Evolutionary conservation across 2,888 invertebrate species (phyloP).

Genomic region (Peribatodes rhomboidaria): DNA sequence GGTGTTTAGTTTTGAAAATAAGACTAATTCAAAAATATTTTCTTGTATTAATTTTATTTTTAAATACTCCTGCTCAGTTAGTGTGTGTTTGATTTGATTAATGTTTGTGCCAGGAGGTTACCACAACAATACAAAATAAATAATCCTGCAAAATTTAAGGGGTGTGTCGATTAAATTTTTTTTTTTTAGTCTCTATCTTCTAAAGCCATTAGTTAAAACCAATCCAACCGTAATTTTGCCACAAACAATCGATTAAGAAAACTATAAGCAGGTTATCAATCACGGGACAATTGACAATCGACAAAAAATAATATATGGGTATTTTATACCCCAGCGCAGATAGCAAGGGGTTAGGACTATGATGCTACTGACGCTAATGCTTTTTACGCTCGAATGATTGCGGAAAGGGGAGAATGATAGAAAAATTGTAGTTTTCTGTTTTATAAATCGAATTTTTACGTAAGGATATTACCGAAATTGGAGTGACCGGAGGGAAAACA

Average conservation of each 20-base stretch:
- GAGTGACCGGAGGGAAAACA: constrained; percentile 77
- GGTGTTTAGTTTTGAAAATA: constrained; percentile 58
- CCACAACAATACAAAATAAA: constrained; percentile 26
- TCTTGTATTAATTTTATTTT: no score
- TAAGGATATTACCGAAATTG: constrained; percentile 76
- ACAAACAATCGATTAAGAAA: constrained; percentile 70
- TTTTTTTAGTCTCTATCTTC: constrained; percentile 56
- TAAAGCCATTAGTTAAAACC: constrained; percentile 56
- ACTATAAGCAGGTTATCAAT: constrained; percentile 70
- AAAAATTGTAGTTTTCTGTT: constrained; percentile 61
- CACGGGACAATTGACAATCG: constrained; percentile 61
- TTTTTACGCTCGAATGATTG: constrained; percentile 69
- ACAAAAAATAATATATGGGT: constrained; percentile 55
- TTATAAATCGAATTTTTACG: constrained; percentile 80
- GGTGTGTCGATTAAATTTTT: constrained; percentile 64
- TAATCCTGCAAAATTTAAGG: constrained; percentile 58
- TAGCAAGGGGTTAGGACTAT: constrained; percentile 28
- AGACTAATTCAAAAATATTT: no score
- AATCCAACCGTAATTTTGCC: constrained; percentile 70
- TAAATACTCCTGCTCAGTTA: constrained; percentile 1
- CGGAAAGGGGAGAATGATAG: constrained; percentile 60
- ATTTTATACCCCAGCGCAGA: constrained; percentile 44
- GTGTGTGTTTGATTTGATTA: background rate
- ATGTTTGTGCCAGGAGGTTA: background rate
- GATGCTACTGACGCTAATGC: constrained; percentile 35